These are phyloP conservation scores for Himantopus leucocephalus DNA, from an alignment of 2,113 vertebrate species.

Conservation along the genomic window DNA sequence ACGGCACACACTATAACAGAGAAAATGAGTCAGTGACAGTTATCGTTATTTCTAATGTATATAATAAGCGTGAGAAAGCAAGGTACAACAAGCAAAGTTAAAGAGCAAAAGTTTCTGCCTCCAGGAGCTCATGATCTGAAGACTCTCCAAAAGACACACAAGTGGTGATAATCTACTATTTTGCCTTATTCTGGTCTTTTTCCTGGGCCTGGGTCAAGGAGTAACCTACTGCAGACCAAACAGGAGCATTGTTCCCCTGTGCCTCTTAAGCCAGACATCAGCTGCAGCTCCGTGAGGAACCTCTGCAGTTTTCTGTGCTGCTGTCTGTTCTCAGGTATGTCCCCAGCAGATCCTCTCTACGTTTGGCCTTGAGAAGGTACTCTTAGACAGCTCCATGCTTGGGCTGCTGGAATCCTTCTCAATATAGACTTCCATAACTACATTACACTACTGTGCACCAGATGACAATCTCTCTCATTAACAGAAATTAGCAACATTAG, in stretches of 20 bases:
- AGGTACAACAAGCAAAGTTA: neutral
- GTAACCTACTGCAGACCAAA: neutral
- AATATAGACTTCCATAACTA: neutral
- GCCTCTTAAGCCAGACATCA: neutral
- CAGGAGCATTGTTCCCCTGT: neutral
- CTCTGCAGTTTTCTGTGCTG: neutral
- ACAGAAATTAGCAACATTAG: neutral
- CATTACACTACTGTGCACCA: fast-evolving
- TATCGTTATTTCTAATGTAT: neutral
- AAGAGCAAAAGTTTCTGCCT: neutral
- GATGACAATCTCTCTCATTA: neutral
- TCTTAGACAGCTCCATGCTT: neutral
- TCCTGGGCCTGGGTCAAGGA: neutral
- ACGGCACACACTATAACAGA: conserved; percentile 79
- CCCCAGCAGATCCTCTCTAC: neutral
- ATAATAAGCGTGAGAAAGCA: neutral
- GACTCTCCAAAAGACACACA: neutral
- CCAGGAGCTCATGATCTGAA: neutral
- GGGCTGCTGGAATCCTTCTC: neutral
- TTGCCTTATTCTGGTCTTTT: neutral
- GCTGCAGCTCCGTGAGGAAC: neutral
- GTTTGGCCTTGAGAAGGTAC: neutral
- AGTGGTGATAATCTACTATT: neutral
- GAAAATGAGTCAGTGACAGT: neutral
- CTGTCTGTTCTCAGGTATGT: neutral